Conservation (phyloP, 2,888 invertebrate genomes). For the Melanostoma mellinum region DNA sequence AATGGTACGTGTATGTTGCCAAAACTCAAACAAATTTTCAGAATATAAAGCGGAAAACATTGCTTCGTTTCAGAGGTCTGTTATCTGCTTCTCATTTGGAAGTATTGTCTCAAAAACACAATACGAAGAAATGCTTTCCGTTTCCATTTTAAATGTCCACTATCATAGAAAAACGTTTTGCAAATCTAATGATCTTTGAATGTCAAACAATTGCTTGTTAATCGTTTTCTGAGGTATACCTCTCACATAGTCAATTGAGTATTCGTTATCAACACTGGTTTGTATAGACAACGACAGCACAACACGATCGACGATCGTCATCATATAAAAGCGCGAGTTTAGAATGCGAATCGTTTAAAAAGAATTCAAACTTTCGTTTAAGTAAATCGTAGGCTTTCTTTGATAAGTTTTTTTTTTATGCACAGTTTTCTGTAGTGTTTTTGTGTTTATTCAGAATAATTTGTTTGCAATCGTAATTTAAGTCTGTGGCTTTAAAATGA, state of each 20-base stretch:
- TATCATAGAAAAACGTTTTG: background rate
- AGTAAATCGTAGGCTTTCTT: conserved; percentile 18
- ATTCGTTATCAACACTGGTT: conserved; percentile 39
- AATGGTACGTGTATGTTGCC: too few relatives aligned
- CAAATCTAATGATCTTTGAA: background rate
- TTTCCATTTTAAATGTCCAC: background rate
- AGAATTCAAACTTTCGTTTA: conserved; percentile 25
- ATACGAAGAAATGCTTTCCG: too few relatives aligned
- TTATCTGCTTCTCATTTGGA: too few relatives aligned
- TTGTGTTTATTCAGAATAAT: background rate
- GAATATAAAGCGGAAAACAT: too few relatives aligned
- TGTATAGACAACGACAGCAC: background rate
- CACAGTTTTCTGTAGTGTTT: background rate
- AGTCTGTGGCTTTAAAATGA: conserved; percentile 26
- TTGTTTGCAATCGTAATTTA: background rate
- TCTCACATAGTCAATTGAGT: conserved; percentile 39
- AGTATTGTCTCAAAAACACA: too few relatives aligned
- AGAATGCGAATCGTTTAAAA: conserved; percentile 40
- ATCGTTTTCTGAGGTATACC: conserved; percentile 36
- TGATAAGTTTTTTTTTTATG: background rate
- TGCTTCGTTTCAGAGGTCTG: too few relatives aligned
- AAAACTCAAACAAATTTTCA: too few relatives aligned
- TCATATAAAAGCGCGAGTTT: conserved; percentile 55
- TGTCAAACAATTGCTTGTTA: conserved; percentile 29
- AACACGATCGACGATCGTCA: conserved; percentile 10